These are phyloP conservation scores for Drosophila hamatofila DNA, from an alignment of 2,888 invertebrate genomes.

Conservation along the genomic window DNA sequence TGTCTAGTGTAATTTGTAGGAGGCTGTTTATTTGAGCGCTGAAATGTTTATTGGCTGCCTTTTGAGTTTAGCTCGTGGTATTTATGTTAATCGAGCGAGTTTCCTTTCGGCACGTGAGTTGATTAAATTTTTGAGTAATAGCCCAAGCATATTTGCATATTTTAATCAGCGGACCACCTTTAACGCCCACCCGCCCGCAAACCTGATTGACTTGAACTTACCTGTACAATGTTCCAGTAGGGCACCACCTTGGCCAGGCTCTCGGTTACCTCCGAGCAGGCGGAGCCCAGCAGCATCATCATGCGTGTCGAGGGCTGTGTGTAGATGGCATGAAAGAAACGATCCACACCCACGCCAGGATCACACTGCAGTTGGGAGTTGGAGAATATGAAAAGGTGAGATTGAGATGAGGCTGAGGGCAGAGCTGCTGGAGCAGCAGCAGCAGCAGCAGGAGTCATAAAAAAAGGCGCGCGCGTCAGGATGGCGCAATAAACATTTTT, in stretches of 20 bases:
- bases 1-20: conserved; percentile 56
- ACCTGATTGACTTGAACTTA: conserved; percentile 80
- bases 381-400: not conserved
- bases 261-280: conserved; percentile 96
- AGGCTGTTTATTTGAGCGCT: conserved; percentile 60
- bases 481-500: conserved; percentile 79
- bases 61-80: conserved; percentile 57
- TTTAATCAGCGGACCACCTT: conserved; percentile 61
- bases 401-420: not conserved
- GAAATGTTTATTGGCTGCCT: conserved; percentile 73
- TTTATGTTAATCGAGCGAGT: conserved; percentile 74
- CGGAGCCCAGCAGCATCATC: conserved; percentile 93
- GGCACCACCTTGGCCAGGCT: conserved; percentile 95
- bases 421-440: not conserved
- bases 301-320: conserved; percentile 90
- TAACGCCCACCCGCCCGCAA: not conserved
- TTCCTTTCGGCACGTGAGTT: conserved; percentile 71
- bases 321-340: conserved; percentile 96
- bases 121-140: conserved; percentile 78
- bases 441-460: conserved; percentile 41
- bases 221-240: conserved; percentile 97
- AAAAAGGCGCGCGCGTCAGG: conserved; percentile 51
- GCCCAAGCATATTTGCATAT: conserved; percentile 67
- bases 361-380: conserved; percentile 89
- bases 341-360: conserved; percentile 95